These are phyloP conservation scores for Petrolisthes manimaculis DNA, from an alignment of 2,888 invertebrate genomes.

Conservation along the genomic window DNA sequence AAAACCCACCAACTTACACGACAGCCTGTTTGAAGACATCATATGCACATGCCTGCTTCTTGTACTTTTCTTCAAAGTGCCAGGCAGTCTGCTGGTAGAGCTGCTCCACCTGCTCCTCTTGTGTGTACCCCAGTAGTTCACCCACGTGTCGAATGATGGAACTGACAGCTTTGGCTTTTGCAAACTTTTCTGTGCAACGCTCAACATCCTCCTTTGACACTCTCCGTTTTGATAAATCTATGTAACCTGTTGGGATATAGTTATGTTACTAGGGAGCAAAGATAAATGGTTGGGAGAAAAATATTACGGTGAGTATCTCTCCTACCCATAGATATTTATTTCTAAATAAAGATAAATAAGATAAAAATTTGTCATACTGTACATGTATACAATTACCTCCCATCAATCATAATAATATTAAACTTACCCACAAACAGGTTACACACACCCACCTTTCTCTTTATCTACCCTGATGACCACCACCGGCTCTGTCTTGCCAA, in stretches of 20 bases:
- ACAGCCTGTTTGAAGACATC: conserved; percentile 99
- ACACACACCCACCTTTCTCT: conserved; percentile 84
- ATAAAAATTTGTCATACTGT: neutral
- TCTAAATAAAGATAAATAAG: neutral
- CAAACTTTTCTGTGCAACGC: conserved; percentile 97
- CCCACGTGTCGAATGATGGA: conserved; percentile 98
- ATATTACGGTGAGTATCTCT: neutral
- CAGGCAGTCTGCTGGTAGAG: conserved; percentile 97
- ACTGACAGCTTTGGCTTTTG: conserved; percentile 98
- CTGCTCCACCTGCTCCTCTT: conserved; percentile 92
- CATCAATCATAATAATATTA: neutral
- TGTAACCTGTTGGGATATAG: conserved; percentile 81
- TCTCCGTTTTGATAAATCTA: conserved; percentile 98
- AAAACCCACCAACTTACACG: conserved; percentile 76
- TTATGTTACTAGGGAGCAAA: neutral
- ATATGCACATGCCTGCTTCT: conserved; percentile 94
- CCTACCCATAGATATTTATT: neutral
- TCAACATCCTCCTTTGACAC: conserved; percentile 98
- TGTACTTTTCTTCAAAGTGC: conserved; percentile 97
- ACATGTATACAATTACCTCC: neutral
- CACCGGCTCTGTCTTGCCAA: conserved; percentile 86
- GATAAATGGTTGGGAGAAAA: neutral
- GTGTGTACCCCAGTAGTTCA: conserved; percentile 90
- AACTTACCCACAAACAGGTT: neutral
- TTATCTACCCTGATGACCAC: conserved; percentile 85